Base-by-base conservation (phyloP, 1,140 invertebrate genomes). In the Panonychus citri region DNA sequence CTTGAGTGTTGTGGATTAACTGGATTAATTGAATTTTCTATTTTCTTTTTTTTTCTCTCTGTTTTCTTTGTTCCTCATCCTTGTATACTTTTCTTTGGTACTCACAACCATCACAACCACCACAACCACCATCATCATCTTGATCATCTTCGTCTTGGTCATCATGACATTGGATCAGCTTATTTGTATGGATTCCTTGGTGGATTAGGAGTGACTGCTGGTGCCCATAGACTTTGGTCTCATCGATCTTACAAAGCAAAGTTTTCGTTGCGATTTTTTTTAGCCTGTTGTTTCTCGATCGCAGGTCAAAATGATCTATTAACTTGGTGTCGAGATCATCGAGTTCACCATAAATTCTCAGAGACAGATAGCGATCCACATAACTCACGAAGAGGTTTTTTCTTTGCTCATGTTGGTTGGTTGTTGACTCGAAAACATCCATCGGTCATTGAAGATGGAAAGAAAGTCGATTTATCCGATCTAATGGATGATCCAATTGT, bases 321-420 rank as follows among this genome's bases (percentile, higher is more conserved):
- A 19, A 53, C 53, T 26, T 62, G 61, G 61, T 40, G 52, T 28
- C 25, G 83, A 53, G 83, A 86, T 63, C 83, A 86, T 61, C 73
- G 83, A 54, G 79, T 85, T 25, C 90, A 96, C 67, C 90, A 95
- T 72, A 95, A 95, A 67, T 95, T 81, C 71, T 84, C 82, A 8
- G 90, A 95, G 69, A 95, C 90, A 0, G 78, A 94, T 69, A 90
- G 88, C 4, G 90, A 95, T 71, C 90, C 90, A 0, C 88, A 95
- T 65, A 94, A 94, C 69, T 84, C 86, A 3, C 86, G 76, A 10
- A 75, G 89, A 17, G 90, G 89, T 4, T 91, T 95, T 71, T 95
- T 96, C 74, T 95, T 95, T 69, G 76, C 89, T 0, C 91, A 95
- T 65, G 76, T 94, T 52, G 90, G 90, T 12, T 96, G 91, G 90